phyloP scores from a whole-genome alignment of 2,113 vertebrate genomes.

The Amphiprion ocellaris region DNA sequence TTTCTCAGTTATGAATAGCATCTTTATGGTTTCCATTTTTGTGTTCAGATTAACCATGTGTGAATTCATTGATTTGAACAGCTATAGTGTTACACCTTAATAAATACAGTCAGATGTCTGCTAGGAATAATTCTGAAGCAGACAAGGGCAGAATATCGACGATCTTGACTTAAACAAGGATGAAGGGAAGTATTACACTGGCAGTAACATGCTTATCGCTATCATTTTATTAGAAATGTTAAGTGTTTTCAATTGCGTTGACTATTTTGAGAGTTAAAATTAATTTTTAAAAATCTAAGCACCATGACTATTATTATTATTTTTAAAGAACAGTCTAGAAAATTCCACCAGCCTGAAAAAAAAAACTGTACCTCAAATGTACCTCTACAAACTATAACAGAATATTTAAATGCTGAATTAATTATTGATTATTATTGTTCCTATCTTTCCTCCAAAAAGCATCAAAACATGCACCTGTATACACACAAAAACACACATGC shows the following conservation, averaged over 20 bases:
- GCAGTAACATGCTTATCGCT: too few relatives aligned
- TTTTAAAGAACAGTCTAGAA: not conserved
- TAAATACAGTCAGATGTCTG: not conserved
- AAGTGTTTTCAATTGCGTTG: not conserved
- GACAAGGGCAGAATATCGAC: not conserved
- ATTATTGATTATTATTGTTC: not conserved
- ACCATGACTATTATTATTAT: not conserved
- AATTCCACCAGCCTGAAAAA: not conserved
- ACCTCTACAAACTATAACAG: not conserved
- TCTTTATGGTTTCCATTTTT: not conserved
- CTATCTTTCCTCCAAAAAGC: constrained; percentile 37
- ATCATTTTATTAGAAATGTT: too few relatives aligned
- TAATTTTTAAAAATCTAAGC: not conserved
- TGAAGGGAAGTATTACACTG: too few relatives aligned
- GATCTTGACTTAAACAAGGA: too few relatives aligned
- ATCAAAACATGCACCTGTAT: constrained; percentile 57
- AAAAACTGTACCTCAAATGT: not conserved
- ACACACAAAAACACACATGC: constrained; percentile 23
- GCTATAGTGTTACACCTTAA: not conserved
- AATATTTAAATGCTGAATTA: not conserved
- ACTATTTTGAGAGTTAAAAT: not conserved
- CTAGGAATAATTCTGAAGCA: not conserved
- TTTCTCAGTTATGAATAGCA: not conserved
- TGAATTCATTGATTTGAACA: not conserved
- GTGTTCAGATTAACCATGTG: not conserved